These are phyloP conservation scores for Diadumene lineata DNA, from an alignment of 92 coral and sea anemone genomes.

Conservation along the genomic window DNA sequence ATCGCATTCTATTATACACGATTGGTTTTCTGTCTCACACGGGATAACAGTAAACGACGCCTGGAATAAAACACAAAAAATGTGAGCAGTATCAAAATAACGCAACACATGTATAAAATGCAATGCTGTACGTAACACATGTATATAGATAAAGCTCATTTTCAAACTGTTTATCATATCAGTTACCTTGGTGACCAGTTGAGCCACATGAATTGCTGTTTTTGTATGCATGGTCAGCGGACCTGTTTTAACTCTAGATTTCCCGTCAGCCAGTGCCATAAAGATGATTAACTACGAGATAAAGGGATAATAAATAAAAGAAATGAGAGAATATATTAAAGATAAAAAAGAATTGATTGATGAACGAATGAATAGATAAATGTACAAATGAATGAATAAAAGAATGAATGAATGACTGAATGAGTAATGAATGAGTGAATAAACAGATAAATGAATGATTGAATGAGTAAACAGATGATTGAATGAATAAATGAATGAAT, in stretches of 20 bases:
- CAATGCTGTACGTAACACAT: background rate
- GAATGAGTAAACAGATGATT: no score
- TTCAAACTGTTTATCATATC: no score
- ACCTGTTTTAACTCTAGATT: slow-evolving; percentile 80
- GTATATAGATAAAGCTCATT: background rate
- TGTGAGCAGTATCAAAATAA: background rate
- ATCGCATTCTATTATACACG: slow-evolving; percentile 77
- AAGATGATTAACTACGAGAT: slow-evolving; percentile 76
- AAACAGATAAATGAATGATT: no score
- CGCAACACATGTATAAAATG: background rate
- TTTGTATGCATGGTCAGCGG: slow-evolving; percentile 95
- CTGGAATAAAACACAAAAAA: slow-evolving; percentile 35
- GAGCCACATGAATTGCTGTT: slow-evolving; percentile 96
- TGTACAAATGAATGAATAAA: no score
- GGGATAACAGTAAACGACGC: slow-evolving; percentile 77
- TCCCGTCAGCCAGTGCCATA: slow-evolving; percentile 94
- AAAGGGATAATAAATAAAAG: background rate
- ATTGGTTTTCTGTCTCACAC: slow-evolving; percentile 26
- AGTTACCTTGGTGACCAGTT: slow-evolving; percentile 81
- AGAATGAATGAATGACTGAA: no score
- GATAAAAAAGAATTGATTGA: no score
- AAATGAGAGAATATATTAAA: no score
- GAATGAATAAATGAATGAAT: no score
- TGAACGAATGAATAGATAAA: no score
- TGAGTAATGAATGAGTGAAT: no score